A percentile compares a stretch with the other conserved stretches of the same genome.
phyloP scores from a whole-genome alignment of 2,113 vertebrate genomes.

The Mormoops blainvillei region DNA sequence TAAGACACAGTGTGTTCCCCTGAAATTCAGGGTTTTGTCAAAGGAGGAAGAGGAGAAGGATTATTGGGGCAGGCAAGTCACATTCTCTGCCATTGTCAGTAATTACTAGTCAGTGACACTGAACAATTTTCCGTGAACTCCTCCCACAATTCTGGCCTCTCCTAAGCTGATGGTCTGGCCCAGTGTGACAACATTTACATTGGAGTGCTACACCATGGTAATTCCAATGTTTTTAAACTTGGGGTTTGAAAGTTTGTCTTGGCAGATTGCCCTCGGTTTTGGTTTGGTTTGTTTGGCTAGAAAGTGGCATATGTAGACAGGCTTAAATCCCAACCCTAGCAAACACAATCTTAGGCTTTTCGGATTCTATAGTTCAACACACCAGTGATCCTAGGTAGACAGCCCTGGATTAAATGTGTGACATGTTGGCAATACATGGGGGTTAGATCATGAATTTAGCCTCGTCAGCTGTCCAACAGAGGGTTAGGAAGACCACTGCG shows the following conservation, averaged over 20 bases:
- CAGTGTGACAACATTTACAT: constrained; percentile 57
- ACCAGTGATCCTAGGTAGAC: constrained; percentile 25
- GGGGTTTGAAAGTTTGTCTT: constrained; percentile 70
- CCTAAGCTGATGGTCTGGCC: background rate
- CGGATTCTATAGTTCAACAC: background rate
- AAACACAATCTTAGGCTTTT: constrained; percentile 52
- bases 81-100: background rate
- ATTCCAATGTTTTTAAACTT: constrained; percentile 66
- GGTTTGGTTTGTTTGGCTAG: constrained; percentile 60
- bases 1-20: background rate
- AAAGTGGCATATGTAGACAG: constrained; percentile 67
- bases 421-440: background rate
- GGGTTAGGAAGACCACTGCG: background rate
- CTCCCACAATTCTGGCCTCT: background rate
- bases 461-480: background rate
- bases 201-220: constrained; percentile 25
- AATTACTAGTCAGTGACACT: background rate
- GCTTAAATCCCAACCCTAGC: constrained; percentile 48
- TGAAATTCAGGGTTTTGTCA: background rate
- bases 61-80: background rate
- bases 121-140: background rate
- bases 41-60: background rate
- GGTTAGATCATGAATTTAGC: background rate
- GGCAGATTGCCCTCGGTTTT: constrained; percentile 58
- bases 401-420: constrained; percentile 14